Evolutionary conservation across 2,797 vertebrate genomes (phyloP), one percentile per base, ranked within the genome.

Genomic region (Morelia viridis): DNA sequence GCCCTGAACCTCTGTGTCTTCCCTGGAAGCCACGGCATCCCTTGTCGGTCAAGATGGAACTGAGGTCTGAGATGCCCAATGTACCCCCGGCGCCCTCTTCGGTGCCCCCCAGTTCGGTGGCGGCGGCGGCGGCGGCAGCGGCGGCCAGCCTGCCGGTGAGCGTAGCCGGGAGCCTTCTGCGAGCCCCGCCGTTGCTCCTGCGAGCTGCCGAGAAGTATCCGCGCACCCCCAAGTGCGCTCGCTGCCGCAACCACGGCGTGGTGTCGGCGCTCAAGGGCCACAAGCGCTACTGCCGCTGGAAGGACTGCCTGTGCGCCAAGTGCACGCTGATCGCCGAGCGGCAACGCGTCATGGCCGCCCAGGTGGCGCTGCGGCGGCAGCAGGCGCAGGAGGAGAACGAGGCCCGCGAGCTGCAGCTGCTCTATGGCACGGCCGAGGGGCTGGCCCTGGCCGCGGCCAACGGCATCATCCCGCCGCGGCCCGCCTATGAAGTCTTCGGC

Each of bases 241-340:
- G 99, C 35, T 99, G 99, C 97, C 97, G 99, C 93, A 99, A 99
- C 97, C 99, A 99, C 96, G 99, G 99, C 1, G 99, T 99, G 90
- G 99, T 99, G 91, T 99, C 99, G 0, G 99, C 99, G 9, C 98
- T 99, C 71, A 99, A 99, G 97, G 99, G 99, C 96, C 99, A 99
- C 98, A 99, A 99, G 96, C 99, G 99, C 95, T 99, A 99, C 97
- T 99, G 99, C 96, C 98, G 99, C 95, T 99, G 99, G 99, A 99
- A 99, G 97, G 99, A 99, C 98, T 99, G 99, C 95, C 98, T 99
- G 98, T 99, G 99, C 97, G 99, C 99, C 97, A 99, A 99, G 97
- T 99, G 99, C 98, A 99, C 99, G 0, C 96, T 99, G 91, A 99
- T 99, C 95, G 99, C 99, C 0, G 99, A 99, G 98, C 97, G 99